Conservation (phyloP, 2,113 vertebrate genomes). For the Candoia aspera region DNA sequence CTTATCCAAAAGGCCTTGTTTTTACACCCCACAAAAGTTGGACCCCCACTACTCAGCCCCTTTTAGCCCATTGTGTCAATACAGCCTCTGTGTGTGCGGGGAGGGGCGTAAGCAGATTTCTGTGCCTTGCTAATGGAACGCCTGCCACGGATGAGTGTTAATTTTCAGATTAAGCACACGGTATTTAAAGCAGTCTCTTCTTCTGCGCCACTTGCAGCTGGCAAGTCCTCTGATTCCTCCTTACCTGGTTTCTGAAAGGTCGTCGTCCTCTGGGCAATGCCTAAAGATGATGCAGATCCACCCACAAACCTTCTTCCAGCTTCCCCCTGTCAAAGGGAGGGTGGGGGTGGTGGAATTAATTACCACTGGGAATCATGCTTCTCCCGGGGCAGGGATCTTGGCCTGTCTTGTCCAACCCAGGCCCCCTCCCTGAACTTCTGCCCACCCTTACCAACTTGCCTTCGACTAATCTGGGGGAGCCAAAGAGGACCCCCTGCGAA, state of each 20-base stretch:
- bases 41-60: not conserved
- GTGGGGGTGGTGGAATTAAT: not conserved
- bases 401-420: not conserved
- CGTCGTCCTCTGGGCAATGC: conserved; percentile 54
- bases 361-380: accelerated
- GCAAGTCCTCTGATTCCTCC: not conserved
- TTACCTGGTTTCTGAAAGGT: conserved; percentile 60
- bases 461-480: not conserved
- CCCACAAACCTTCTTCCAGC: conserved; percentile 20
- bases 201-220: no score
- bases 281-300: conserved; percentile 36
- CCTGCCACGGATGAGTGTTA: not conserved
- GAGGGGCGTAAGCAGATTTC: not conserved
- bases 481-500: not conserved
- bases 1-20: not conserved
- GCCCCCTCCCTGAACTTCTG: accelerated
- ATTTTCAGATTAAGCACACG: not conserved
- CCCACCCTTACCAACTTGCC: not conserved
- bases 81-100: not conserved
- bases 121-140: no score
- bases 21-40: not conserved
- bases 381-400: not conserved
- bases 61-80: not conserved
- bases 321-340: conserved; percentile 16
- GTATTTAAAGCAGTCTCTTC: no score